A percentile compares a stretch with the other conserved stretches of the same genome.
Conservation (phyloP, 2,797 vertebrate species). For the Enoplosus armatus region DNA sequence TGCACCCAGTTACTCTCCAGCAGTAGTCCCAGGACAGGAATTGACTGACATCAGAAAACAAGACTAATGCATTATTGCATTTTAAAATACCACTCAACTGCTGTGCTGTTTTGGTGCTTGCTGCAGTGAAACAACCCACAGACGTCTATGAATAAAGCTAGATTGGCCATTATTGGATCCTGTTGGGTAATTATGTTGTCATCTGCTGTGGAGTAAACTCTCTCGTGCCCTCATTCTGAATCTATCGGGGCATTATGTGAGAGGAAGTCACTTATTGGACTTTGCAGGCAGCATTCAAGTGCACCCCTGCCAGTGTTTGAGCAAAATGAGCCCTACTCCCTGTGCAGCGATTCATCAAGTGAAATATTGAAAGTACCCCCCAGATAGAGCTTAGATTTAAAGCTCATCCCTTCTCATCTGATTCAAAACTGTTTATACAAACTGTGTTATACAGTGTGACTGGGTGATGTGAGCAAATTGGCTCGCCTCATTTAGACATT, state of each 20-base stretch:
- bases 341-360: constrained; percentile 55
- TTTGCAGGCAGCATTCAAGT: constrained; percentile 45
- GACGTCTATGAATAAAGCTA: constrained; percentile 50
- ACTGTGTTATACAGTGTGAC: constrained; percentile 44
- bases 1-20: constrained; percentile 32
- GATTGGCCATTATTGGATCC: constrained; percentile 55
- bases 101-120: constrained; percentile 31
- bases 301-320: constrained; percentile 54
- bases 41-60: constrained; percentile 59
- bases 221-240: constrained; percentile 44
- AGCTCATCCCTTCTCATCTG: constrained; percentile 45
- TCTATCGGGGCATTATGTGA: constrained; percentile 37
- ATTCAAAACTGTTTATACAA: constrained; percentile 48
- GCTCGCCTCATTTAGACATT: constrained; percentile 42
- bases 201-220: constrained; percentile 52
- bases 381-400: constrained; percentile 43
- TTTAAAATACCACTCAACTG: constrained; percentile 54
- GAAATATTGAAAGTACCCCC: constrained; percentile 56
- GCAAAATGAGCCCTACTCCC: constrained; percentile 56
- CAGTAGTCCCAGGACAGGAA: constrained; percentile 31
- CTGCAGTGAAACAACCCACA: constrained; percentile 47
- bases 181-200: constrained; percentile 62
- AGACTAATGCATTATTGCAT: constrained; percentile 58
- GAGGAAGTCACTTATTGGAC: constrained; percentile 68
- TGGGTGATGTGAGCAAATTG: constrained; percentile 46